These are phyloP conservation scores for Batillaria attramentaria DNA, from an alignment of 1,140 invertebrate species.

Conservation along the genomic window DNA sequence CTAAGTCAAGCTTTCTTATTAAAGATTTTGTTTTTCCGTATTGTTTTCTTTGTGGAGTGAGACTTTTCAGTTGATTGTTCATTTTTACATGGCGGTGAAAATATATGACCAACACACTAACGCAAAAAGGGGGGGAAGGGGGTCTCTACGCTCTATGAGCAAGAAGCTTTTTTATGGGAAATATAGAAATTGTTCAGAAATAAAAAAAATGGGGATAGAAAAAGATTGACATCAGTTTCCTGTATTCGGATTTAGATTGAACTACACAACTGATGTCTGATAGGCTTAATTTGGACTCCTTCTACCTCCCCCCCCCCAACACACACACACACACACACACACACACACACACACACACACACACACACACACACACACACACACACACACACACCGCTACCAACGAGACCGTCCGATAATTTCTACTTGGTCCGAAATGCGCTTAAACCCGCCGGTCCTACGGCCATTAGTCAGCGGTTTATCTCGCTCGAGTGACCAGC, in stretches of 20 bases:
- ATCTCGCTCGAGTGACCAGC: background rate
- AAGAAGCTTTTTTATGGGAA: background rate
- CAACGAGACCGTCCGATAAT: background rate
- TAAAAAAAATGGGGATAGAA: background rate
- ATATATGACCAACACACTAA: no score
- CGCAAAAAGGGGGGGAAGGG: no score
- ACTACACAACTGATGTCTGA: background rate
- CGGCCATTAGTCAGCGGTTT: background rate
- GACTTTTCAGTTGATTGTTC: no score
- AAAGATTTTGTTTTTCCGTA: no score
- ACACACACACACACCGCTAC: background rate
- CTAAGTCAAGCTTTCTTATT: no score
- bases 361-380: background rate
- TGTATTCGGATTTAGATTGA: background rate
- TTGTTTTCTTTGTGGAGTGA: no score
- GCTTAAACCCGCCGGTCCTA: background rate
- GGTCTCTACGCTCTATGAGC: no score
- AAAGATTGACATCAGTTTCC: background rate
- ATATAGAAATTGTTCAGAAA: background rate
- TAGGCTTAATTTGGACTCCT: background rate
- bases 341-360: conserved; percentile 5
- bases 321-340: background rate
- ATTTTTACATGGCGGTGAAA: no score
- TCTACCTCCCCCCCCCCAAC: background rate
- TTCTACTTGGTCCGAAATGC: background rate